Percentiles rank a stretch among this genome's conserved stretches.
Evolutionary conservation across 1,140 invertebrate species (phyloP).

Genomic region (Lerema accius): DNA sequence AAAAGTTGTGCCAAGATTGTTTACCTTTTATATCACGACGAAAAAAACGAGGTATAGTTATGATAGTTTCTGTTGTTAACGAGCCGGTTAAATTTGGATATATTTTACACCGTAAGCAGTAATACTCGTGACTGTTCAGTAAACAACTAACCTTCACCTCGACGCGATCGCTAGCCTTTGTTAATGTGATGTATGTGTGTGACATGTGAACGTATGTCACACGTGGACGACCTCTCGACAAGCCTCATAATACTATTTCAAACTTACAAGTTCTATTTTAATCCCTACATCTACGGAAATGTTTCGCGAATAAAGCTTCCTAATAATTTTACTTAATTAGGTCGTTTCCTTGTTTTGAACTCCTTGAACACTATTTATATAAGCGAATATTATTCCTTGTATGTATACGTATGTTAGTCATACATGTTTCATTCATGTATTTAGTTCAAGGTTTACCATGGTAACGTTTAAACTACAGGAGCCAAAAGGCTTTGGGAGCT

Average conservation of each 20-base stretch:
- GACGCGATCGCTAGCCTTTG: conserved; percentile 9
- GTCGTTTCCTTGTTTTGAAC: neutral
- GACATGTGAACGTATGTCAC: conserved; percentile 17
- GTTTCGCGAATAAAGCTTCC: neutral
- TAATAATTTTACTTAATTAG: neutral
- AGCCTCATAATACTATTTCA: neutral
- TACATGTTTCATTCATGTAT: conserved; percentile 33
- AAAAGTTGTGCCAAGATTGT: no score
- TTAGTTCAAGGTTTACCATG: conserved; percentile 43
- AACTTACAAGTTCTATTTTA: neutral
- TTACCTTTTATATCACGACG: no score
- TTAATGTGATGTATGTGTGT: conserved; percentile 2
- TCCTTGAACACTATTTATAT: neutral
- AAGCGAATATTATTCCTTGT: neutral
- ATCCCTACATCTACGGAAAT: neutral
- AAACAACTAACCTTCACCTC: conserved; percentile 6
- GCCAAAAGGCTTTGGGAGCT: conserved; percentile 43
- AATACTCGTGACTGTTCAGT: neutral
- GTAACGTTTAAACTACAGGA: conserved; percentile 19
- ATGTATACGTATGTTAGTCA: conserved; percentile 1
- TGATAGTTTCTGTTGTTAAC: no score
- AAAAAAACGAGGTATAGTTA: no score
- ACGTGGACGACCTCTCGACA: conserved; percentile 10
- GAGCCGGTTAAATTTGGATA: neutral
- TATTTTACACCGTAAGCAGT: neutral